Conservation (phyloP, 2,113 vertebrate species). For the Nothobranchius furzeri region DNA sequence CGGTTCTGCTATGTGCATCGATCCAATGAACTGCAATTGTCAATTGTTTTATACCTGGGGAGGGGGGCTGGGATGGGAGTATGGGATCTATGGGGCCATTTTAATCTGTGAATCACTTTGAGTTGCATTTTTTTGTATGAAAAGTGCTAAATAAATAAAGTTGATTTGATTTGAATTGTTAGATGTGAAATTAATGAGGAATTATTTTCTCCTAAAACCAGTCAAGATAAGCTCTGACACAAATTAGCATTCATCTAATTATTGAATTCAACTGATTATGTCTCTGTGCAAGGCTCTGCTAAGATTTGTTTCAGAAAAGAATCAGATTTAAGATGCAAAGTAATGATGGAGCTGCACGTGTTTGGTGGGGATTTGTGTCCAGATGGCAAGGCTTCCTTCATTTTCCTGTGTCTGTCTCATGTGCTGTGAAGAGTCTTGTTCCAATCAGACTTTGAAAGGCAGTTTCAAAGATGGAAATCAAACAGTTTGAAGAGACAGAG, state of each 20-base stretch:
- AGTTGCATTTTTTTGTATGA: too few relatives aligned
- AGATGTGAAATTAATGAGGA: constrained; percentile 4
- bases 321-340: constrained; percentile 35
- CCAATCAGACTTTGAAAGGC: constrained; percentile 1
- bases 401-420: constrained; percentile 1
- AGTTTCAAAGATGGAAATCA: background rate
- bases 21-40: background rate
- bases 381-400: constrained; percentile 48
- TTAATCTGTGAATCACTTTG: too few relatives aligned
- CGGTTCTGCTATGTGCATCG: constrained; percentile 16
- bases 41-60: too few relatives aligned
- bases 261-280: constrained; percentile 10
- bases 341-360: constrained; percentile 33
- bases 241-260: background rate
- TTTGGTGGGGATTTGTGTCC: constrained; percentile 56
- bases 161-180: background rate
- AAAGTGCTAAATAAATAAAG: too few relatives aligned
- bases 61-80: too few relatives aligned
- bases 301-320: constrained; percentile 3
- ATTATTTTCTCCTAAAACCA: constrained; percentile 4
- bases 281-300: constrained; percentile 34
- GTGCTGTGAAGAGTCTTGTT: background rate
- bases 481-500: background rate
- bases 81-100: too few relatives aligned
- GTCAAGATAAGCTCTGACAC: background rate